These are phyloP conservation scores for Malurus cyaneus DNA, from an alignment of 2,113 vertebrate genomes.

Conservation along the genomic window DNA sequence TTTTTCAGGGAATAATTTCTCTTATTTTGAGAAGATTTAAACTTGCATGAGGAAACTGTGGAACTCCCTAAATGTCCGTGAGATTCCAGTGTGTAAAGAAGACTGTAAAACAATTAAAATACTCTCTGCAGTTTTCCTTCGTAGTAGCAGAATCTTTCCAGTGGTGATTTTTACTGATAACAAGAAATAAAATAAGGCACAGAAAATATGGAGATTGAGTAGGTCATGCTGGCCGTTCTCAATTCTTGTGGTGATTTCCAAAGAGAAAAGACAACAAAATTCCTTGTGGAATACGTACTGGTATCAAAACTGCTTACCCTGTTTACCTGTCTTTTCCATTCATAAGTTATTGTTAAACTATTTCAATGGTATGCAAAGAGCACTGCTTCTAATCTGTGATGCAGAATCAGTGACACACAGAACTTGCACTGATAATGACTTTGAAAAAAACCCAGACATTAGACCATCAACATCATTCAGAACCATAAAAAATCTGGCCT, in stretches of 20 bases:
- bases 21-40: not conserved
- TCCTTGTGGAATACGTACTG: rapidly evolving
- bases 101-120: not conserved
- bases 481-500: not conserved
- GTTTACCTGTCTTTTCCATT: not conserved
- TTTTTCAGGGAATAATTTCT: not conserved
- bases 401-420: not conserved
- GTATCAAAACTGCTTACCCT: not conserved
- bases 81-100: not conserved
- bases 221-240: not conserved
- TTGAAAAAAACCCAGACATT: not conserved
- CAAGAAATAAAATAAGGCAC: not conserved
- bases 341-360: rapidly evolving
- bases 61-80: not conserved
- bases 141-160: not conserved
- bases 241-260: not conserved
- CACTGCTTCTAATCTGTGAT: not conserved
- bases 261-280: not conserved
- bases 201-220: rapidly evolving
- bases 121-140: not conserved
- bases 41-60: not conserved
- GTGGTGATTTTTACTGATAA: not conserved
- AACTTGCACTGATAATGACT: not conserved
- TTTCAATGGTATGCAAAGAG: not conserved
- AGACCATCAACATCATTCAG: not conserved